Conservation (phyloP, 1,140 invertebrate species). For the Listronotus oregonensis region DNA sequence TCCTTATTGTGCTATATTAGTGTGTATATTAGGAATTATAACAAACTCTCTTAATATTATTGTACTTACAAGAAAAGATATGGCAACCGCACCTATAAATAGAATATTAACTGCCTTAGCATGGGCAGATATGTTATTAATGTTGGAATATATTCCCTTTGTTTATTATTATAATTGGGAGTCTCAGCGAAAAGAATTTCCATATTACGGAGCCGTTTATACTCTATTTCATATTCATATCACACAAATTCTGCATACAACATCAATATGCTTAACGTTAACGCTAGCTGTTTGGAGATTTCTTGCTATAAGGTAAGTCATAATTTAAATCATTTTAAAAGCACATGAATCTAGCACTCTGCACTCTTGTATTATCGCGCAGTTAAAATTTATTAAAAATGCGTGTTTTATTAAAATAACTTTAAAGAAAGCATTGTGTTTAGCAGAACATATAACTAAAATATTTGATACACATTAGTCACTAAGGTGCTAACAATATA, state of each 20-base stretch:
- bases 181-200: slow-evolving; percentile 62
- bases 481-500: no score
- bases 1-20: slow-evolving; percentile 70
- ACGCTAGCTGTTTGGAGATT: slow-evolving; percentile 79
- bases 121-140: slow-evolving; percentile 82
- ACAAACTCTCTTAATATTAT: slow-evolving; percentile 90
- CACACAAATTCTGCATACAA: slow-evolving; percentile 78
- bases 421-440: no score
- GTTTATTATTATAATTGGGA: slow-evolving; percentile 75
- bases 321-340: slow-evolving; percentile 7
- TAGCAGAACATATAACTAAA: no score
- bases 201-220: slow-evolving; percentile 73
- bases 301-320: slow-evolving; percentile 66
- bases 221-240: slow-evolving; percentile 82
- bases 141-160: slow-evolving; percentile 87
- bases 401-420: no score
- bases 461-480: no score
- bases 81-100: slow-evolving; percentile 81
- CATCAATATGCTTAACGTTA: slow-evolving; percentile 85
- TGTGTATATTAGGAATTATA: slow-evolving; percentile 86
- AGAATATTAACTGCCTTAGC: slow-evolving; percentile 80
- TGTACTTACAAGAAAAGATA: slow-evolving; percentile 83
- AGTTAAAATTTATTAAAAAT: no score
- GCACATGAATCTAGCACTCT: no score
- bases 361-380: no score